Evolutionary conservation across 2,888 invertebrate genomes (phyloP), one percentile per base, ranked within the genome.

Genomic region (Drosophila diplacantha): DNA sequence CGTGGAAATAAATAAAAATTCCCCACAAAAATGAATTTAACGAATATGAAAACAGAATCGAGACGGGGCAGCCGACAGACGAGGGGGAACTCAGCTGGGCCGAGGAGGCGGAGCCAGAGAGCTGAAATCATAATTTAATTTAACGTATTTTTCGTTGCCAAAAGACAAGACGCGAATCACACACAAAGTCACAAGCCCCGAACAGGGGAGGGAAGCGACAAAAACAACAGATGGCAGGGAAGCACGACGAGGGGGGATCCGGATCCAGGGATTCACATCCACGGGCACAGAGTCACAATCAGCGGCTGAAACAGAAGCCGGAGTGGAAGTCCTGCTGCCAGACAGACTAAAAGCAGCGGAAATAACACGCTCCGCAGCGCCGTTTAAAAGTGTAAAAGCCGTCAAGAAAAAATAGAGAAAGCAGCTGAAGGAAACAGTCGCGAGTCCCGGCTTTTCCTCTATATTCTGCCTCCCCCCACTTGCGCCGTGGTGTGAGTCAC

Each of bases 71-170:
- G 41, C 12, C 5, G 43, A 16, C 26, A 26, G 46, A 39, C 31
- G 52, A 35, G 29, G 35, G 49, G 12, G 34, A 44, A 8, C 14
- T 22, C 22, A 24, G 22, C 22, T 41, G 41, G 35, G 26, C 22
- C 39, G 20, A 20, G 37, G 29, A 14, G 29, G 56, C 16, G 49
- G 32, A 35, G 49, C 29, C 44, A 29, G 41, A 34, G 56, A 52
- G 62, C 81, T 76, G 72, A 78, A 84, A 81, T 83, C 83, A 81
- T 81, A 81, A 81, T 81, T 81, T 84, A 81, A 81, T 81, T 84
- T 81, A 75, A 78, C 73, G 72, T 72, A 75, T 82, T 84, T 80
- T 75, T 74, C 76, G 69, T 69, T 71, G 59, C 81, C 73, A 75
- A 77, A 75, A 70, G 73, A 74, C 81, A 82, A 82, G 78, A 76